Base-by-base conservation (phyloP, 2,797 vertebrate genomes). In the Sphenodon punctatus region DNA sequence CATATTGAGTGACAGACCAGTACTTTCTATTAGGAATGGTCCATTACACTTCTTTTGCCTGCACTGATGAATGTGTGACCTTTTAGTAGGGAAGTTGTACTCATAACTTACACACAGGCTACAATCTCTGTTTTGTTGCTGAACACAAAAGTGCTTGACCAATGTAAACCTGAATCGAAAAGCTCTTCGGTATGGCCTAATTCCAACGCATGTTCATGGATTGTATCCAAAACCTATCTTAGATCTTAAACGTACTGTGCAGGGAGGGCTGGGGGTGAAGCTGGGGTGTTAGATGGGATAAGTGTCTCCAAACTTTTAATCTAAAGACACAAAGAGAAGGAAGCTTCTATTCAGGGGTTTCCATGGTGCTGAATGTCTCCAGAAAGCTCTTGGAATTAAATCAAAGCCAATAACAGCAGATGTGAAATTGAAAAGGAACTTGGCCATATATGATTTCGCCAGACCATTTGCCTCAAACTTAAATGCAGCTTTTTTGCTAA, bases 301-400 rank as follows among this genome's bases (percentile, higher is more conserved):
- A 74, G 49, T 82, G 48, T 86, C 74, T 90, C 88, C 78, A 82
- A 84, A 85, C 61, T 78, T 65, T n/a, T 91, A 89, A 88, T 89
- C 88, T 91, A 84, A 90, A 90, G 88, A 90, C 90, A 92, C 89
- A 89, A 88, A 83, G 78, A 91, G 66, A 92, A 76, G 76, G 81
- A 86, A 88, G 91, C 74, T 73, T 78, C 77, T 79, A 90, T 89
- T 89, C 76, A 88, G 81, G 82, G 82, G 88, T 92, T 93, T 89
- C 89, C 91, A 93, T 89, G 88, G 91, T 80, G 92, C 93, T 90
- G 74, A 89, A 92, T 82, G 83, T 81, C 76, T 88, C 80, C 64
- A 89, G 69, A 90, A 89, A 76, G 72, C 86, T 71, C 83, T 86
- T 77, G 73, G 89, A 90, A 78, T 92, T 77, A 72, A 91, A 81